phyloP scores from a whole-genome alignment of 2,797 vertebrate genomes.

The Darevskia mixta region DNA sequence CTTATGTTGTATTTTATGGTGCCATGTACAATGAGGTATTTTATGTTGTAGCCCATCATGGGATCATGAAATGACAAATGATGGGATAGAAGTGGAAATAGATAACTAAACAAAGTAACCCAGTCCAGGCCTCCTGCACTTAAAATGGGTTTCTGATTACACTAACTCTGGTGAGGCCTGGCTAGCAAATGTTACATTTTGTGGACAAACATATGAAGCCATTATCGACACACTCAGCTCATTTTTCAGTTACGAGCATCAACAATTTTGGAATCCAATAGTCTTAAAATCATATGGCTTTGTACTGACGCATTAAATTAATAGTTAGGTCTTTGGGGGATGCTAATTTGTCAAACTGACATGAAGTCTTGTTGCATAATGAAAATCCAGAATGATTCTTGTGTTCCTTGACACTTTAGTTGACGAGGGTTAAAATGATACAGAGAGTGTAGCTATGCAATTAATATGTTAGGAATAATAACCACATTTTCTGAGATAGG shows the following conservation, averaged over 20 bases:
- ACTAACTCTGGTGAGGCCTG: neutral
- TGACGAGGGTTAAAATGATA: accelerated
- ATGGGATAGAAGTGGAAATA: too few relatives aligned
- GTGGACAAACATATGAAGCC: neutral
- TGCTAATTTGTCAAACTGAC: neutral
- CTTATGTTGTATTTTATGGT: too few relatives aligned
- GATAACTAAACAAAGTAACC: too few relatives aligned
- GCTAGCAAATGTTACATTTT: neutral
- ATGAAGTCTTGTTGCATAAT: neutral
- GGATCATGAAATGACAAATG: too few relatives aligned
- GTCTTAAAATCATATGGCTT: neutral
- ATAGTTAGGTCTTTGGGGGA: neutral
- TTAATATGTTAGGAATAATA: neutral
- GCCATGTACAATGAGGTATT: too few relatives aligned
- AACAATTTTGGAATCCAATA: neutral
- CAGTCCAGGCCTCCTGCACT: neutral
- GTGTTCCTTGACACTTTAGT: neutral
- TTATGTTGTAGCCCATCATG: too few relatives aligned
- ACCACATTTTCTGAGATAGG: neutral
- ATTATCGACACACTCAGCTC: neutral
- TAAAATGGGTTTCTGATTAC: neutral
- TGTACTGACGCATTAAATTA: neutral
- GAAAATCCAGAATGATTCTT: neutral
- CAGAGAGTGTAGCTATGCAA: accelerated
- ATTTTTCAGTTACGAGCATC: neutral